Base-by-base conservation (phyloP, 1,140 invertebrate genomes). In the Drosophila orosa region DNA sequence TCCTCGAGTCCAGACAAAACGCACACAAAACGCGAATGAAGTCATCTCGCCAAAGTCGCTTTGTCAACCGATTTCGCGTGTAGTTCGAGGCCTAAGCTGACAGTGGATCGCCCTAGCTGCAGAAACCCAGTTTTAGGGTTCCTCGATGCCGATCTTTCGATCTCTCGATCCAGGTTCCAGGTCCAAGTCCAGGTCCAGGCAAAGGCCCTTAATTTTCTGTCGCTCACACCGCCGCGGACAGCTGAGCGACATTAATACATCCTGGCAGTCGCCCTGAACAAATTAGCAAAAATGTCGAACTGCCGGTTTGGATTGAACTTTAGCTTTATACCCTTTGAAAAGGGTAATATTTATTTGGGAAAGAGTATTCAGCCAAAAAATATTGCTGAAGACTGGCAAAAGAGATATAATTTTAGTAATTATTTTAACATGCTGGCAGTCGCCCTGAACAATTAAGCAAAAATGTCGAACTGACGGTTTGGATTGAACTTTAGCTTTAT, bases 201-300 rank as follows among this genome's bases (percentile, higher is more conserved):
- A 39, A 47, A 47, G 45, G 27, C 60, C 50, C 73, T 75, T 74
- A 50, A 65, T 60, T 42, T 45, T 66, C 60, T 60, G 57, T 66
- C 57, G 68, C 55, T 61, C 78, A 27, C 27, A 48, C 42, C 17
- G 57, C 72, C 68, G 44, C 59, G 66, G 81, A 85, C 82, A 86
- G 82, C 79, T 87, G 83, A 86, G 82, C 83, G 82, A 86, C 82
- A 87, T 87, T 87, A 86, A 86, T 86, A 76, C 75, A 80, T 62
- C 74, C 72, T 87, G 82, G 83, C 82, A 86, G 82, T 73, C 59
- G 79, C 71, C 71, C 83, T 84, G 82, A 79, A 72, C 82, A 87
- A 82, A 85, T 82, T 82, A 85, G 68, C 68, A 85, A 60, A 77
- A 67, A 76, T 71, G 59, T 54, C 63, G 42, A 83, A 80, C 60